Percentiles rank a stretch among this genome's conserved stretches.
phyloP scores from a whole-genome alignment of 2,888 invertebrate genomes.

The Troides helena region DNA sequence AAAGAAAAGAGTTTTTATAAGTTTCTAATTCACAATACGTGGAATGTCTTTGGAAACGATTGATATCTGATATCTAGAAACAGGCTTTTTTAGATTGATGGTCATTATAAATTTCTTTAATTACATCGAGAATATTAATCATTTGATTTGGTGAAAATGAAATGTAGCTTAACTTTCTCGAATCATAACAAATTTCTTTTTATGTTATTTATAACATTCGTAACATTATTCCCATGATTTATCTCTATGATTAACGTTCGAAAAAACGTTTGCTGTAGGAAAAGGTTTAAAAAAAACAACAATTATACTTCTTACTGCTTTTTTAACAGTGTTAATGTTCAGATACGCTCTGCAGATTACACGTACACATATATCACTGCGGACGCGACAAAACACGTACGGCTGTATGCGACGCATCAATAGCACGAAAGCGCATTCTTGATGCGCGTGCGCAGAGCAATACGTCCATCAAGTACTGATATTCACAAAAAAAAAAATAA shows the following conservation, averaged over 20 bases:
- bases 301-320: too few relatives aligned
- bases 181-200: too few relatives aligned
- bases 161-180: too few relatives aligned
- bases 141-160: neutral
- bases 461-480: conserved; percentile 27
- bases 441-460: conserved; percentile 34
- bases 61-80: neutral
- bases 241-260: too few relatives aligned
- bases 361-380: conserved; percentile 12
- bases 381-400: conserved; percentile 24
- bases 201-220: too few relatives aligned
- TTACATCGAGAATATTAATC: neutral
- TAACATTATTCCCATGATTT: too few relatives aligned
- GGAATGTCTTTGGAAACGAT: neutral
- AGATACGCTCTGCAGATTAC: neutral
- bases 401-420: conserved; percentile 45
- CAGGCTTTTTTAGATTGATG: neutral
- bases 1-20: conserved; percentile 36
- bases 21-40: neutral
- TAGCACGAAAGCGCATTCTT: conserved; percentile 56
- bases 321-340: neutral
- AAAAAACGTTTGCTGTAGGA: too few relatives aligned
- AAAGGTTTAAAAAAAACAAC: too few relatives aligned
- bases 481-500: conserved; percentile 3
- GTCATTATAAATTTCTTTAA: neutral